Percentiles rank a stretch among this genome's conserved stretches.
Conservation (phyloP, 1,140 invertebrate genomes). For the Triops cancriformis region DNA sequence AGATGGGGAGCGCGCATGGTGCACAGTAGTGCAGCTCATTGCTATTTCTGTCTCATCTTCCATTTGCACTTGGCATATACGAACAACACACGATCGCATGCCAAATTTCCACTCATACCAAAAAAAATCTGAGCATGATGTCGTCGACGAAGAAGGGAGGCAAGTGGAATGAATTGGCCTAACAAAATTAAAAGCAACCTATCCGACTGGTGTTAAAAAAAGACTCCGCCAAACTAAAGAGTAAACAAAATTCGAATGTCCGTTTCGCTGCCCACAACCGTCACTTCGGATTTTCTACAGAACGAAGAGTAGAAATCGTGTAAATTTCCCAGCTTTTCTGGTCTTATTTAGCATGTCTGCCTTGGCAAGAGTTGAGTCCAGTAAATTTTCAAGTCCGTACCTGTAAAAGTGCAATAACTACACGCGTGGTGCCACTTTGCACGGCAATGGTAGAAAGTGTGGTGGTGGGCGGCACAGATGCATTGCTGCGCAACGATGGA, state of each 20-base stretch:
- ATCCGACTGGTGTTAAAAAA: no score
- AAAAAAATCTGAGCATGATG: neutral
- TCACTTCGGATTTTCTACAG: no score
- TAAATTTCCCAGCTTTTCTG: neutral
- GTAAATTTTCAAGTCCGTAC: conserved; percentile 45
- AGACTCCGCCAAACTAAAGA: no score
- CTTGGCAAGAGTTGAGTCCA: neutral
- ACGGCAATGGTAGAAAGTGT: conserved; percentile 87
- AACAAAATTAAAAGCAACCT: no score
- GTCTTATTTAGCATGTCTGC: neutral
- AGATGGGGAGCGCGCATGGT: neutral
- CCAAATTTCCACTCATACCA: neutral
- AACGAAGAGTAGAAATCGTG: neutral
- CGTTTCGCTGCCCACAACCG: no score
- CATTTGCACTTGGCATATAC: conserved; percentile 1
- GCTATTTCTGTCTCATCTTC: conserved; percentile 1
- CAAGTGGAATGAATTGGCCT: no score
- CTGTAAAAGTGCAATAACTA: conserved; percentile 81
- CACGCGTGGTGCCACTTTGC: conserved; percentile 71
- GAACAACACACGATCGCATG: neutral
- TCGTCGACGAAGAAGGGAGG: neutral
- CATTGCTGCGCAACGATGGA: neutral
- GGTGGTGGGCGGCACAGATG: conserved; percentile 50
- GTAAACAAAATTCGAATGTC: no score
- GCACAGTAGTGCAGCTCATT: conserved; percentile 8